Base-by-base conservation (phyloP, 2,113 vertebrate genomes). In the Pelmatolapia mariae region DNA sequence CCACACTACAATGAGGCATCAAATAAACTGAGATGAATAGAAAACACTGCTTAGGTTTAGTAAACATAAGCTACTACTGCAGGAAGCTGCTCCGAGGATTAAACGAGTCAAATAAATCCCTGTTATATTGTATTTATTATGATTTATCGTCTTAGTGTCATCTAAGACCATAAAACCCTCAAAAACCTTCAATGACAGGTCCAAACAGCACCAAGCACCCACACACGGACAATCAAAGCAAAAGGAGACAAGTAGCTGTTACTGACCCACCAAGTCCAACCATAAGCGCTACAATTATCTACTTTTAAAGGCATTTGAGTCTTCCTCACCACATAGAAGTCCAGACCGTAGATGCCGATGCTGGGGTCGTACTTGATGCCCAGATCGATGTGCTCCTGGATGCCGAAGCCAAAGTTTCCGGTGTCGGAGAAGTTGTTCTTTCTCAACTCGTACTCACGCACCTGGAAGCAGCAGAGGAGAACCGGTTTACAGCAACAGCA, bases 341-440 rank as follows among this genome's bases (percentile, higher is more conserved):
- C 99, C 97, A 99, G 96, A 88, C 99, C 99, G 1, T 99, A 99
- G 97, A 99, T 99, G 1, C 99, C 99, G 10, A 99, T 99, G 89
- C 98, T 99, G 82, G 98, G 99, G 87, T 99, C 98, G 0, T 99
- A 99, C 93, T 99, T 99, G 91, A 99, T 99, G 4, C 99, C 99
- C 96, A 99, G 96, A 86, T 99, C 99, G 2, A 99, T 99, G 95
- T 99, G 98, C 56, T 99, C 98, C 96, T 99, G 98, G 96, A 99
- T 99, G 13, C 98, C 99, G 92, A 99, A 99, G 85, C 98, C 99
- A 10, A 99, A 99, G 97, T 99, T 99, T 66, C 99, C 98, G 0
- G 98, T 99, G 82, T 99, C 98, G 0, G 99, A 99, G 95, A 99
- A 99, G 96, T 99, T 99, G 93, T 98, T 99, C 96, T 99, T 99